Evolutionary conservation across 2,888 invertebrate species (phyloP), one percentile per base, ranked within the genome.

Genomic region (Callimorpha dominula): DNA sequence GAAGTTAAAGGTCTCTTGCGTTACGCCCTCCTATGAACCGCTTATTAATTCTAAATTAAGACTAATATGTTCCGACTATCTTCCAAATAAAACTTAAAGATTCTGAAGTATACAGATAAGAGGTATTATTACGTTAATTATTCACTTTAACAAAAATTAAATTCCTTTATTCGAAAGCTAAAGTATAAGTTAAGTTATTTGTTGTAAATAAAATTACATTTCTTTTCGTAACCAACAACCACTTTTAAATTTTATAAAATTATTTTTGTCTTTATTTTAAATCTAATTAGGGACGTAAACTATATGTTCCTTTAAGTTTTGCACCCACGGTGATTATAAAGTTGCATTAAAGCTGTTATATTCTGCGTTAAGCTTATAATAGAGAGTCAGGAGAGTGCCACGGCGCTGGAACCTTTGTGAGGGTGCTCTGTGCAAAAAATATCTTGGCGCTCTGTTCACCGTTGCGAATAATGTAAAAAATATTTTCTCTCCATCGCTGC

Each of bases 391-490:
- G 85, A 86, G 86, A 86, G 85, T 85, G 85, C 86, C 84, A 76
- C 81, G 79, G 71, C 71, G 75, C 65, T 76, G 78, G 86, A 83
- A 81, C 87, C 89, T 93, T 93, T 94, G 91, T 93, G 84, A 86
- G 84, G 81, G 80, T 81, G 84, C 85, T 86, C 83, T 87, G 84
- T 85, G 85, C 83, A 82, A 90, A 88, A 87, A 89, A 88, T 89
- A 88, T 88, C 85, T 86, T 80, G 76, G 80, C 78, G 81, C 76
- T 79, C 84, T 79, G 84, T 82, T 90, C 86, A 87, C 81, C 87
- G 81, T 87, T 80, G 88, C 88, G 88, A 90, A 90, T 90, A 92
- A 91, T 88, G 88, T 89, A 89, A 92, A 92, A 94, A 94, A 93
- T 90, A 89, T 90, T 93, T 92, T 86, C 89, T 89, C 86, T 89